A percentile compares a stretch with the other conserved stretches of the same genome.
phyloP scores from a whole-genome alignment of 2,888 invertebrate species.

The Mantis religiosa region DNA sequence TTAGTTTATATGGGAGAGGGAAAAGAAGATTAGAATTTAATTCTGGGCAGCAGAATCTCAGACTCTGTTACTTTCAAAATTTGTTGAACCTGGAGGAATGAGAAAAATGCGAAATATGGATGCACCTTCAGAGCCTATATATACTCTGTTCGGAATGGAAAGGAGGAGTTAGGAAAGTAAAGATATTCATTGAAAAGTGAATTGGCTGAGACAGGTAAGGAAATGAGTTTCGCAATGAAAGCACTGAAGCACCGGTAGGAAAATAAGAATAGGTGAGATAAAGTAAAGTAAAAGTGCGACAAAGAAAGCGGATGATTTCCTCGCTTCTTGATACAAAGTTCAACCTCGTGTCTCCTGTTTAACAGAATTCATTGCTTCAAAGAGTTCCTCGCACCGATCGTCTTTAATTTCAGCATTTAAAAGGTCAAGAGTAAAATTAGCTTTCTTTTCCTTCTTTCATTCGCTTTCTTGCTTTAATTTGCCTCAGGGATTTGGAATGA shows the following conservation, averaged over 20 bases:
- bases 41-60: too few species aligned
- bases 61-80: background rate
- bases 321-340: background rate
- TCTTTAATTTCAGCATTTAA: background rate
- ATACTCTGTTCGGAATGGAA: background rate
- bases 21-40: background rate
- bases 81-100: background rate
- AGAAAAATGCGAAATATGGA: background rate
- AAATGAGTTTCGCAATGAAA: background rate
- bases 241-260: background rate
- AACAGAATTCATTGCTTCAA: background rate
- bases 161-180: background rate
- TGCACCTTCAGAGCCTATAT: background rate
- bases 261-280: background rate
- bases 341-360: background rate
- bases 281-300: background rate
- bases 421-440: background rate
- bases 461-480: background rate
- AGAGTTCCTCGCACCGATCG: background rate
- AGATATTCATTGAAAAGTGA: conserved; percentile 28
- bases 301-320: background rate
- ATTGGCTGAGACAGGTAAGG: conserved; percentile 27
- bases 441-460: background rate
- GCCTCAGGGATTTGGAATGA: too few species aligned
- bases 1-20: background rate